Percentiles rank a stretch among this genome's conserved stretches.
These are phyloP conservation scores for Chlorospingus flavigularis DNA, from an alignment of 2,797 vertebrate species.

Conservation along the genomic window DNA sequence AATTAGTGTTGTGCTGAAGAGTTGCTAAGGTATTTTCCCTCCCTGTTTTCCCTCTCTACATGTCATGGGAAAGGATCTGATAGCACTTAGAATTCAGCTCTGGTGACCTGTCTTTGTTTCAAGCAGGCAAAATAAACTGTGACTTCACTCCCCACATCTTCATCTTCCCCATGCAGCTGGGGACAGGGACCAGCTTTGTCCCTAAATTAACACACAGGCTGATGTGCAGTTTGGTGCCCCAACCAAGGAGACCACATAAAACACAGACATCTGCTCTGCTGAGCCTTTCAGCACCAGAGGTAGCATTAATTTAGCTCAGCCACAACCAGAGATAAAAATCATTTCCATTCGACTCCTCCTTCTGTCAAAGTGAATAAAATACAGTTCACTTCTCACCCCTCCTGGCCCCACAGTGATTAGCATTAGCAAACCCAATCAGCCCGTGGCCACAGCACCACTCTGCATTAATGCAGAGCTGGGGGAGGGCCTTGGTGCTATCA, in stretches of 20 bases:
- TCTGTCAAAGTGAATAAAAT: slow-evolving; percentile 58
- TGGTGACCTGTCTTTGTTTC: not conserved
- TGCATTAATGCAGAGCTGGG: slow-evolving; percentile 20
- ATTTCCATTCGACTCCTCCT: slow-evolving; percentile 52
- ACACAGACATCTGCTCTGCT: slow-evolving; percentile 42
- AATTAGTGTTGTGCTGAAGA: not conserved
- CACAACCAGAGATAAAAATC: slow-evolving; percentile 40
- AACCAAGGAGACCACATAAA: not conserved
- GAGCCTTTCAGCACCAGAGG: slow-evolving; percentile 19
- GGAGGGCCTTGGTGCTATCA: not conserved
- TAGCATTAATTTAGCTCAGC: slow-evolving; percentile 37
- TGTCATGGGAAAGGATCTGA: not conserved
- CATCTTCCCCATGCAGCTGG: not conserved
- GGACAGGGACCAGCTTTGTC: not conserved
- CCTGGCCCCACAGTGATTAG: slow-evolving; percentile 48
- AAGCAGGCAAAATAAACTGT: not conserved
- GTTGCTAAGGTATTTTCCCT: not conserved
- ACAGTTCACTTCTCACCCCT: slow-evolving; percentile 35
- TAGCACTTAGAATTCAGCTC: not conserved
- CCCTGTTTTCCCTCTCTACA: not conserved
- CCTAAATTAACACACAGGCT: not conserved
- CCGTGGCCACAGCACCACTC: not conserved
- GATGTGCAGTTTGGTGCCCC: not conserved
- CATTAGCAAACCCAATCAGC: slow-evolving; percentile 55
- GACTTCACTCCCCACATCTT: not conserved